Base-by-base conservation (phyloP, 2,113 vertebrate species). In the Psophia crepitans region DNA sequence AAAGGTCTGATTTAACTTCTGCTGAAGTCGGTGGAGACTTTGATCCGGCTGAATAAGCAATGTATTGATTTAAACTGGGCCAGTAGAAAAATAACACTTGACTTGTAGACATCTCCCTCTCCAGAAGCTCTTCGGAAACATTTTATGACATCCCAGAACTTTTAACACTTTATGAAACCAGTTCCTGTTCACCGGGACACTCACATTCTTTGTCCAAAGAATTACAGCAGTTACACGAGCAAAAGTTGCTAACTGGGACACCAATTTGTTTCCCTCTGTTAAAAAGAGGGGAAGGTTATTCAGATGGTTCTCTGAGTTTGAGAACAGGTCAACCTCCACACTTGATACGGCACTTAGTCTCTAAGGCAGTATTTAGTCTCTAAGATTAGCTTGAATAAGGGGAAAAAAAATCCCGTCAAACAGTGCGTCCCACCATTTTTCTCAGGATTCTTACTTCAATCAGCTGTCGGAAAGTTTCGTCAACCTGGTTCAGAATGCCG, bases 391-490 rank as follows among this genome's bases (percentile, higher is more conserved):
- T 10, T 46, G 35, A 84, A 84, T n/a, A n/a, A n/a, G 63, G 73
- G 11, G 9, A 9, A 69, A 61, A 53, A 56, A 30, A 32, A 8
- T 4, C 9, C 6, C 2, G 37, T 11, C 51, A 26, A 53, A 23
- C 18, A 11, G 15, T 0, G 19, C 26, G 33, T 44, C 35, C 43
- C 33, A 46, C 41, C 44, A 9, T 33, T 24, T 30, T 54, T 1
- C 64, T 33, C 30, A 32, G 43, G 71, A 32, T 2, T n/a, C 98
- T 97, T 98, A 99, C 99, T 71, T 99, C 99, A 19, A 98, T 98
- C 87, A 99, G 98, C 93, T 98, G 98, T 39, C 96, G 98, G 89
- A 98, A 98, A 2, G 99, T 99, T 93, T 99, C 99, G 22, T 99
- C 99, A 92, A 99, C 99, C 95, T 99, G 99, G 89, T 98, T 98